Evolutionary conservation across 2,797 vertebrate species (phyloP), one percentile per base, ranked within the genome.

Genomic region (Chaetophractus vellerosus): DNA sequence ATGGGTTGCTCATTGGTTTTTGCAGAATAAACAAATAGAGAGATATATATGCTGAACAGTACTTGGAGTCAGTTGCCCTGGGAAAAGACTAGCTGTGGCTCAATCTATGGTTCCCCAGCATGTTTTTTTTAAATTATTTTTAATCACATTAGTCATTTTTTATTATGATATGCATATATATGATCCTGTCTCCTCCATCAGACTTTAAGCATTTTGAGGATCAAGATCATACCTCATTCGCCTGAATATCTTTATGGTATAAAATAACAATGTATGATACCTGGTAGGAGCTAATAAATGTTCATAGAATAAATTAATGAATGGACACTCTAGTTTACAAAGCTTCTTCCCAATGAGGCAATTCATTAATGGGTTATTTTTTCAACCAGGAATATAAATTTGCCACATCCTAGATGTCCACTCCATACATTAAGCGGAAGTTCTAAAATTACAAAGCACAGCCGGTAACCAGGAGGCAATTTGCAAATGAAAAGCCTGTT

Each of bases 271-370:
- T 72, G 59, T 79, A 4, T 91, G 68, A 92, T 4, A 76, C 6
- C 41, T 91, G 1, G 48, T 78, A 68, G 23, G 23, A 72, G 26
- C 63, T 68, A 26, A 76, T 89, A 83, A 85, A 81, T 90, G 21
- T 90, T 86, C 31, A 55, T 48, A 92, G 64, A 85, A 88, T 81
- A 78, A 85, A 91, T 63, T 88, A 63, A 64, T 82, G 5, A 92
- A 64, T 57, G 11, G 26, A 57, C 86, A n/a, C 9, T 72, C 19
- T 81, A 89, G 75, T 84, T 93, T 93, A 93, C 8, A 75, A 16
- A 76, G 6, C 31, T 90, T 83, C 15, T 68, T 64, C 9, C 45
- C 52, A 18, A 91, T 55, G 23, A 66, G 4, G 1, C 12, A 81
- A 31, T 31, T 52, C 11, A 64, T 69, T 12, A 23, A 41, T 52